Conservation (phyloP, 1,140 invertebrate species). For the Spodoptera frugiperda region DNA sequence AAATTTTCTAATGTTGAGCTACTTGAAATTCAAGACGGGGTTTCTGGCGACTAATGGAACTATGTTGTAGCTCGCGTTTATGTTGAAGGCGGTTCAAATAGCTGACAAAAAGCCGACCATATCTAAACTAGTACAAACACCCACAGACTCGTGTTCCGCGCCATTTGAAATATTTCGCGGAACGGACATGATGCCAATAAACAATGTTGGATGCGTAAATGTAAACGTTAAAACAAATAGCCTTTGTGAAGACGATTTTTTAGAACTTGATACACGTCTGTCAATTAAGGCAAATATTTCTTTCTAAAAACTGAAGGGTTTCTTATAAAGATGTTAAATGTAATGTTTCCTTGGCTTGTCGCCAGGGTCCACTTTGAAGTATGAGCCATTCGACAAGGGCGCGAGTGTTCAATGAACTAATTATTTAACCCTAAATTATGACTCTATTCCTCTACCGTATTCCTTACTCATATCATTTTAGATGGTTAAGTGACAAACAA, state of each 20-base stretch:
- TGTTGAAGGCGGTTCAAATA: neutral
- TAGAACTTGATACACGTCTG: neutral
- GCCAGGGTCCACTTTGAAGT: conserved; percentile 5
- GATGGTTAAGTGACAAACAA: too few species aligned
- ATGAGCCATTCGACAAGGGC: conserved; percentile 11
- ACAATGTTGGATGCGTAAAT: neutral
- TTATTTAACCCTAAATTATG: neutral
- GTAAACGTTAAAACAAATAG: neutral
- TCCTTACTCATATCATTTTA: too few species aligned
- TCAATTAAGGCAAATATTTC: too few species aligned
- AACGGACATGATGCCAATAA: neutral
- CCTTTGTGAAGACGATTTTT: neutral
- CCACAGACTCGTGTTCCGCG: neutral
- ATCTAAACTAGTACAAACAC: conserved; percentile 10
- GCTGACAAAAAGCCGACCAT: neutral
- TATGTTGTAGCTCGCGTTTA: neutral
- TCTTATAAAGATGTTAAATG: neutral
- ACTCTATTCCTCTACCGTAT: neutral
- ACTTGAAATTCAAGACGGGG: neutral
- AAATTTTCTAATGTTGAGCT: neutral
- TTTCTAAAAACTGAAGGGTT: neutral
- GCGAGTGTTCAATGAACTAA: neutral
- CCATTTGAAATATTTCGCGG: conserved; percentile 15
- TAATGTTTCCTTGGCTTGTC: neutral
- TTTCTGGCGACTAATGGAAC: neutral